Percentiles rank a stretch among this genome's conserved stretches.
These are phyloP conservation scores for Chrysomallon squamiferum DNA, from an alignment of 1,140 invertebrate species.

Conservation along the genomic window DNA sequence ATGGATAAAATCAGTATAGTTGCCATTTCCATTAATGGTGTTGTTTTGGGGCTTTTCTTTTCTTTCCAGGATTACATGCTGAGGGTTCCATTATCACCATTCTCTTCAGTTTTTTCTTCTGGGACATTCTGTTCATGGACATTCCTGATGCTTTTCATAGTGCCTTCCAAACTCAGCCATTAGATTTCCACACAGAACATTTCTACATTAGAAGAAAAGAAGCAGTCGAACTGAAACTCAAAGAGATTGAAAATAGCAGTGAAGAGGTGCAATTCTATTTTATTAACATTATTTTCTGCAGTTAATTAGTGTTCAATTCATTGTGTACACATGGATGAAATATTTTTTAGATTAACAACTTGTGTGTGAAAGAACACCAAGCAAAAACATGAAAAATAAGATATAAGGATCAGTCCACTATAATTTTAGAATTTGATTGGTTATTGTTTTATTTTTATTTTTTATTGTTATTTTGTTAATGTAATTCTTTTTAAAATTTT, in stretches of 20 bases:
- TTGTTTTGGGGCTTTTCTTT: too few relatives aligned
- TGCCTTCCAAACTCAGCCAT: constrained; percentile 72
- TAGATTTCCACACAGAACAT: constrained; percentile 72
- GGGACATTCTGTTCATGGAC: constrained; percentile 76
- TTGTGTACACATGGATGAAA: not conserved
- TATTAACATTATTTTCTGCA: too few relatives aligned
- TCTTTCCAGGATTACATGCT: constrained; percentile 74
- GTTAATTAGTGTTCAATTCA: not conserved
- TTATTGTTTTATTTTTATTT: too few relatives aligned
- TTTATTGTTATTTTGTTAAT: too few relatives aligned
- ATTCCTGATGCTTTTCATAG: constrained; percentile 74
- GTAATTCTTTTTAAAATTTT: too few relatives aligned
- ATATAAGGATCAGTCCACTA: too few relatives aligned
- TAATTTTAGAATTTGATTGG: too few relatives aligned
- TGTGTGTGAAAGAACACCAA: not conserved
- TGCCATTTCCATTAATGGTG: too few relatives aligned
- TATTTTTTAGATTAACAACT: not conserved
- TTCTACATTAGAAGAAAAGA: constrained; percentile 72
- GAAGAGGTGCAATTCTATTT: constrained; percentile 47
- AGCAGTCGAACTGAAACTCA: constrained; percentile 68
- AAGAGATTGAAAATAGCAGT: constrained; percentile 55
- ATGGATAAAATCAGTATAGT: too few relatives aligned
- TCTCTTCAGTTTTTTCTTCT: constrained; percentile 76
- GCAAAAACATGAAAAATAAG: too few relatives aligned
- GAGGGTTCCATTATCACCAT: constrained; percentile 73